Evolutionary conservation across 92 coral and sea anemone species (phyloP), one percentile per base, ranked within the genome.

Genomic region (Epizoanthus illoricatus): DNA sequence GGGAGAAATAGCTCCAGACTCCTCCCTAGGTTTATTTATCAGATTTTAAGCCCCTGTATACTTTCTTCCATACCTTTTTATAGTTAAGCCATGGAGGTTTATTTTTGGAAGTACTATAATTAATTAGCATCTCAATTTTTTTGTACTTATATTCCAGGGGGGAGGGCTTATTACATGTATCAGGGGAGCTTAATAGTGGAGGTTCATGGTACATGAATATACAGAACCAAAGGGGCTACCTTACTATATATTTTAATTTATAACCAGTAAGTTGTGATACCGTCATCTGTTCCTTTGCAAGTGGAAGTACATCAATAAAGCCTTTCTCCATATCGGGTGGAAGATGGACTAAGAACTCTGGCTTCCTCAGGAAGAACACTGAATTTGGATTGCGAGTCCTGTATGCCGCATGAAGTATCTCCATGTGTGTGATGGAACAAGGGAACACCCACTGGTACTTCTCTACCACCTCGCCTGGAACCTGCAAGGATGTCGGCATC

Each of bases 361-460:
- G 65, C 13, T 81, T 86, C 78, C 95, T 86, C 5, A 92, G 15
- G 43, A 92, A 85, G 84, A 92, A 92, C 20, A 90, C 84, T 41
- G 95, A 92, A 79, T 92, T 92, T 47, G 89, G 91, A 79, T 86
- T 92, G 36, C 89, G 76, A 61, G 76, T 76, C 60, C 91, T 84
- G 85, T 84, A 89, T 3, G 95, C 95, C 13, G 92, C 95, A 85
- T 89, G 95, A 10, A 87, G 89, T 60, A 92, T 92, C 74, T 92
- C 95, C 95, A 92, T 89, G 74, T 92, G 95, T 52, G 95, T 92
- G 19, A 92, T 92, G 47, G 95, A 92, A 13, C 85, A 85, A 11
- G 91, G 91, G 65, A 92, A 92, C 45, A 92, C 69, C 95, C 95
- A 89, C 23, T 85, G 54, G 80, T 89, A 92, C 73, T 89, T 72